Evolutionary conservation across 2,888 invertebrate genomes (phyloP), one percentile per base, ranked within the genome.

Genomic region (Oligia latruncula): DNA sequence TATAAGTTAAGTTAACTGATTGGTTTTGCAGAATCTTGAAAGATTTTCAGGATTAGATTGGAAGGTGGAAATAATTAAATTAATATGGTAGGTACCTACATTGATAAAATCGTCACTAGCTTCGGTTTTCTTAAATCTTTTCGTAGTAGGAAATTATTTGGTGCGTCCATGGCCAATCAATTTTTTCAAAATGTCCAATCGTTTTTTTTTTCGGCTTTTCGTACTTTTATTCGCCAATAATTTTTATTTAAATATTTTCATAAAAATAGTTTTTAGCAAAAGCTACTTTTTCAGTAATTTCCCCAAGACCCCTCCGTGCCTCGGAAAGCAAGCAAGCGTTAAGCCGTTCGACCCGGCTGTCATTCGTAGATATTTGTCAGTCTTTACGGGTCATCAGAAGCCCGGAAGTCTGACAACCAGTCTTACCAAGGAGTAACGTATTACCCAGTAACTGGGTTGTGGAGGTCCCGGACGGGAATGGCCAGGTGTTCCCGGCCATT

Each of bases 1-100:
- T 78, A 46, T 52, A 64, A 43, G 29, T 73, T 71, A 55, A 13
- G 20, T 35, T 71, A 4, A 23, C 3, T 55, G 49, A 40, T 82
- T 8, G 4, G 11, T 46, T 70, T 40, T 15, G 13, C 20, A 68
- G n/a, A 40, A 74, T 64, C 1, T 40, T 81, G 58, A 23, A 9
- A 29, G 2, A 60, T 71, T 58, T 43, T 23, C 2, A 17, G 6
- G n/a, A 70, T 58, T 29, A 4, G 6, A 35, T 1, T 43, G 17
- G 23, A 23, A 6, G 23, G 17, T 23, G 4, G 4, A 49, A 72
- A 43, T 46, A 68, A 43, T n/a, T 17, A n/a, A 17, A 67, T n/a
- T 23, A 55, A 0, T 55, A 23, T 20, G 17, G 9, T 52, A 52
- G 15, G 9, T 52, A 52, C 49, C 52, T 52, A 52, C 5, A 52